Percentiles rank a stretch among this genome's conserved stretches.
Conservation (phyloP, 2,113 vertebrate species). For the Marmota flaviventris region DNA sequence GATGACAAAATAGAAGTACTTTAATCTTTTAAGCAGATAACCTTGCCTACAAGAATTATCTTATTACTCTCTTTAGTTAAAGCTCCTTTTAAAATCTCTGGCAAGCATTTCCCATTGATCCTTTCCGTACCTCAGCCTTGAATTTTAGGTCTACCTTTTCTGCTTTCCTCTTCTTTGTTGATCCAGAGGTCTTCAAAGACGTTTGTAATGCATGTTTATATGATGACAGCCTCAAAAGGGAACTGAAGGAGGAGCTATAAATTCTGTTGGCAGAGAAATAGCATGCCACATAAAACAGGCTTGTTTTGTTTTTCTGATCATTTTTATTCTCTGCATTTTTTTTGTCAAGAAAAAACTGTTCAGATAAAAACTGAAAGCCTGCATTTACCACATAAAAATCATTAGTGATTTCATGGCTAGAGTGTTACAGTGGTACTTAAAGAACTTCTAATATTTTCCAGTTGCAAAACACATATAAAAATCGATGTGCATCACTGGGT, state of each 20-base stretch:
- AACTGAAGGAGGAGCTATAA: neutral
- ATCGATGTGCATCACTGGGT: neutral
- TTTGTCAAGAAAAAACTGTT: neutral
- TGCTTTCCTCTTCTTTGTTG: neutral
- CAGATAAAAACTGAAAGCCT: neutral
- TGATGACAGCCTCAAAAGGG: neutral
- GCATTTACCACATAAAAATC: neutral
- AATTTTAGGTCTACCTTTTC: neutral
- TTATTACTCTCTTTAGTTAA: neutral
- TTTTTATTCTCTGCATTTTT: slow-evolving; percentile 17
- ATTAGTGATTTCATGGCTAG: neutral
- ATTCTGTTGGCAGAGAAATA: slow-evolving; percentile 2
- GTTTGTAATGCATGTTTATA: neutral
- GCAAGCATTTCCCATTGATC: neutral
- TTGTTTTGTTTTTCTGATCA: slow-evolving; percentile 1
- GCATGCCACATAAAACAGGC: neutral
- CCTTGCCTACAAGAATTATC: neutral
- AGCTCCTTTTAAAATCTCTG: neutral
- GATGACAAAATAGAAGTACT: neutral
- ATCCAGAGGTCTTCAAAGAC: neutral
- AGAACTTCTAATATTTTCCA: neutral
- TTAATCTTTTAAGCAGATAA: neutral
- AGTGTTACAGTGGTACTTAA: neutral
- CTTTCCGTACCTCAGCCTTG: neutral
- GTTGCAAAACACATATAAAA: neutral